Evolutionary conservation across 2,113 vertebrate species (phyloP).

Genomic region (Laticauda laticaudata): DNA sequence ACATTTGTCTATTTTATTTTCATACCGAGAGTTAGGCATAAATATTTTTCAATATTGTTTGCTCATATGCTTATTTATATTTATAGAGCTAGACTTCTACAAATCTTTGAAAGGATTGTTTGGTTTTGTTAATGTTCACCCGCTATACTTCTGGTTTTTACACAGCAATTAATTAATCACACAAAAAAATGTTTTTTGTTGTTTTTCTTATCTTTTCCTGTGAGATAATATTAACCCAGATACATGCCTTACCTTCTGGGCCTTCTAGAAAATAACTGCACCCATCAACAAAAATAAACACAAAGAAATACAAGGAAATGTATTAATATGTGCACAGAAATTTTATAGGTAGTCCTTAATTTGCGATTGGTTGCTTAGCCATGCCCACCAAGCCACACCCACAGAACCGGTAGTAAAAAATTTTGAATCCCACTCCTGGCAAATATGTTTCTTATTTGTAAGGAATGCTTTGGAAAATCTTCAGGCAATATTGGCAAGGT

Average conservation of each 20-base stretch:
- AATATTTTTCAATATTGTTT: slow-evolving; percentile 68
- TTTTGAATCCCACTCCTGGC: no score
- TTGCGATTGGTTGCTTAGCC: background rate
- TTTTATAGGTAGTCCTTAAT: background rate
- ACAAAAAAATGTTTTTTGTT: background rate
- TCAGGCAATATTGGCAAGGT: background rate
- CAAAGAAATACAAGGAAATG: background rate
- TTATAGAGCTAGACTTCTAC: slow-evolving; percentile 9
- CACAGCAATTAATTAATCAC: background rate
- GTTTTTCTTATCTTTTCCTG: background rate
- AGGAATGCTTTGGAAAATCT: background rate
- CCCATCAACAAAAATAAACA: background rate
- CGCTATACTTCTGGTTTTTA: slow-evolving; percentile 8
- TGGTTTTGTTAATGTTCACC: background rate
- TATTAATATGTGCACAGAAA: background rate
- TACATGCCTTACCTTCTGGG: background rate
- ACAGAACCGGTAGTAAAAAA: no score
- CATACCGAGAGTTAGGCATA: slow-evolving; percentile 60
- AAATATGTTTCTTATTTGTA: background rate
- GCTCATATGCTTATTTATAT: slow-evolving; percentile 53
- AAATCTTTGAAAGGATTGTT: slow-evolving; percentile 33
- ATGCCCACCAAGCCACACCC: background rate
- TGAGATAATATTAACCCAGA: background rate
- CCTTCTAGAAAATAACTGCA: background rate
- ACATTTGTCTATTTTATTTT: slow-evolving; percentile 70